Evolutionary conservation across 2,888 invertebrate species (phyloP).

Genomic region (Strigamia maritima): DNA sequence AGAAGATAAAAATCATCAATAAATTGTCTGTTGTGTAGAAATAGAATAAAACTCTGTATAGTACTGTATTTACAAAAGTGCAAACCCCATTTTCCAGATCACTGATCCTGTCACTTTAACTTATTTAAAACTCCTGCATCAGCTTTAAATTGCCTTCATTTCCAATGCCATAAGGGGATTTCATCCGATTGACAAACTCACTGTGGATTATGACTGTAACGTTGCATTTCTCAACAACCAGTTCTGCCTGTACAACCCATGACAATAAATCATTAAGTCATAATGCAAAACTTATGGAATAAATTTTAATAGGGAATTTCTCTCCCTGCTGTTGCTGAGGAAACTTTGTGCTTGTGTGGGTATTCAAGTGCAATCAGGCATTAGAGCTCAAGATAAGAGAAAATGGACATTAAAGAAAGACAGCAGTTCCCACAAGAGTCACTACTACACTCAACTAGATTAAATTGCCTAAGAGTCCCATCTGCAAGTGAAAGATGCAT

Average conservation of each 20-base stretch:
- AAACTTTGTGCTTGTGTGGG: background rate
- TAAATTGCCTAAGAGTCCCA: background rate
- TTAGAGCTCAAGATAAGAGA: background rate
- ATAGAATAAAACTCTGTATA: background rate
- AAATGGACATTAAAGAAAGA: background rate
- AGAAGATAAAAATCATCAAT: background rate
- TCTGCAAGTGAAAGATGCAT: constrained; percentile 5
- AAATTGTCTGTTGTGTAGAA: constrained; percentile 1
- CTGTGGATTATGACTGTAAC: background rate
- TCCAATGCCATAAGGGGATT: background rate
- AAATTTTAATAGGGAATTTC: background rate
- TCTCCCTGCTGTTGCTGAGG: background rate
- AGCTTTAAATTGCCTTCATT: background rate
- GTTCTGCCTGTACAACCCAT: background rate
- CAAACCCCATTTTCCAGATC: constrained; percentile 2
- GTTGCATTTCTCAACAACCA: background rate
- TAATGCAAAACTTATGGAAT: background rate
- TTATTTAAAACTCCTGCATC: background rate
- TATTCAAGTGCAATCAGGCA: constrained; percentile 15
- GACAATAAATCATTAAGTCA: constrained; percentile 1
- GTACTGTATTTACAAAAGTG: background rate
- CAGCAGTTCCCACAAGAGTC: background rate
- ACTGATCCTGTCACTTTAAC: constrained; percentile 9
- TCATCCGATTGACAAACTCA: background rate
- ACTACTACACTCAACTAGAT: background rate